Conservation (phyloP, 1,140 invertebrate species). For the Campodea augens region DNA sequence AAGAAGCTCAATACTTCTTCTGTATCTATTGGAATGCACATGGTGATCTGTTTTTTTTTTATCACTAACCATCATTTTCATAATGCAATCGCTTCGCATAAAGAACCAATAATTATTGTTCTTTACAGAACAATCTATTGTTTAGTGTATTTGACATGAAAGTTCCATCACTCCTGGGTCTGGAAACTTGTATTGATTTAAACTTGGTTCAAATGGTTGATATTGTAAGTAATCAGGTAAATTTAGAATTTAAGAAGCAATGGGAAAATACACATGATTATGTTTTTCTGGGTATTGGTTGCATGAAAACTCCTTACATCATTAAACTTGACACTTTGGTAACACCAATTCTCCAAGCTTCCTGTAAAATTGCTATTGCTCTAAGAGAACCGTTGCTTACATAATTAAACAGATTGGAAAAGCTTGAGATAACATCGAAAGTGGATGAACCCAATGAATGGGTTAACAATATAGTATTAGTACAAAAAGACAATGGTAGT, state of each 20-base stretch:
- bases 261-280: background rate
- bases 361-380: background rate
- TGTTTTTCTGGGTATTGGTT: background rate
- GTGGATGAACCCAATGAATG: conserved; percentile 20
- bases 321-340: background rate
- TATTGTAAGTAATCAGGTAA: background rate
- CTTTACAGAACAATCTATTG: no score
- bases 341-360: background rate
- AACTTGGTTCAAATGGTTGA: background rate
- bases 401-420: conserved; percentile 16
- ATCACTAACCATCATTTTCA: no score
- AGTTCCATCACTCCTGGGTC: background rate
- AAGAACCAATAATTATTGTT: no score
- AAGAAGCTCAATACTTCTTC: no score
- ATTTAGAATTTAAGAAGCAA: background rate
- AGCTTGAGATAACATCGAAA: conserved; percentile 11
- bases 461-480: conserved; percentile 14
- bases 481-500: conserved; percentile 15
- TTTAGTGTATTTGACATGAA: background rate
- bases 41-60: no score
- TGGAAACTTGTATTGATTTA: background rate
- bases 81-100: no score
- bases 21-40: no score
- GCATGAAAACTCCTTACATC: background rate
- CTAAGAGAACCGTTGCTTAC: conserved; percentile 2